A percentile compares a stretch with the other conserved stretches of the same genome.
Evolutionary conservation across 2,113 vertebrate species (phyloP).

Genomic region (Menidia beryllina): DNA sequence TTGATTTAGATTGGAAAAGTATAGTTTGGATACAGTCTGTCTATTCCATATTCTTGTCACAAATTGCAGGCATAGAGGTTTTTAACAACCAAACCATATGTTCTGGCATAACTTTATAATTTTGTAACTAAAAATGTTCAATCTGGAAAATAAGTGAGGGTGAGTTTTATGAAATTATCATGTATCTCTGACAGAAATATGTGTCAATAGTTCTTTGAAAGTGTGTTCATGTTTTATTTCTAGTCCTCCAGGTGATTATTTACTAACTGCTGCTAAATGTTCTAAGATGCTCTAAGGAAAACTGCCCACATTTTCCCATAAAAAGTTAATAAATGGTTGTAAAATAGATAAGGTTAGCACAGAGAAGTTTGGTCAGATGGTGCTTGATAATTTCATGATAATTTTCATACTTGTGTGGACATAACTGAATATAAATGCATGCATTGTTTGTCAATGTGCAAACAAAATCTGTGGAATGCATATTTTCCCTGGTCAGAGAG

Average conservation of each 20-base stretch:
- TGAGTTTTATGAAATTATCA: too few species aligned
- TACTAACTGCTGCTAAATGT: neutral
- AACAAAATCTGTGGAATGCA: neutral
- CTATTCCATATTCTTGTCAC: constrained; percentile 1
- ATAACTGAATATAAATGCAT: neutral
- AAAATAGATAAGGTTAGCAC: too few species aligned
- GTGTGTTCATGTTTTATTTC: neutral
- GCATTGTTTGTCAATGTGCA: too few species aligned
- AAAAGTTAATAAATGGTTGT: too few species aligned
- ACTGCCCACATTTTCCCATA: neutral
- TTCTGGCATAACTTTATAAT: neutral
- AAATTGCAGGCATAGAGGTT: neutral
- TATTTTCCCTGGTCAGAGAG: neutral
- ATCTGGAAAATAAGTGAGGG: neutral
- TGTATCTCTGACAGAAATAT: too few species aligned
- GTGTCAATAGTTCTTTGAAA: too few species aligned
- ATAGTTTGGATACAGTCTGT: neutral
- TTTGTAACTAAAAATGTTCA: neutral
- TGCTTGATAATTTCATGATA: too few species aligned
- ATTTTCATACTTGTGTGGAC: neutral
- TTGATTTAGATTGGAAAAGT: neutral
- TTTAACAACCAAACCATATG: neutral
- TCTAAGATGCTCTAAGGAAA: neutral
- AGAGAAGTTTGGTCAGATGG: too few species aligned
- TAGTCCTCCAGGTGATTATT: neutral